These are phyloP conservation scores for Gymnocephalus cernua DNA, from an alignment of 2,113 vertebrate species.

Conservation along the genomic window DNA sequence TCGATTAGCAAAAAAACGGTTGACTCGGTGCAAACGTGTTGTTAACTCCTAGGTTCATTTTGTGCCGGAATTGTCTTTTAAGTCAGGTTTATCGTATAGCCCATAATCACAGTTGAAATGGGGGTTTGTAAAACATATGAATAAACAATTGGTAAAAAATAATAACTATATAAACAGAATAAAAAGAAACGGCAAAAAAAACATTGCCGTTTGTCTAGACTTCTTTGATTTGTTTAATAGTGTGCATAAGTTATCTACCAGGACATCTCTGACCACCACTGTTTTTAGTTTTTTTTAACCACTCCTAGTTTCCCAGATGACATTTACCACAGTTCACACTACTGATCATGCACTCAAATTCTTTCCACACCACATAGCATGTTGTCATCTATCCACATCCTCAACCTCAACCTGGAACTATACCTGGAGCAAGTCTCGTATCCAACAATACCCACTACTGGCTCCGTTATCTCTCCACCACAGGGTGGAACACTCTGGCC, in stretches of 20 bases:
- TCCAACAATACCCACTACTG: constrained; percentile 4
- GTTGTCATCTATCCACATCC: constrained; percentile 40
- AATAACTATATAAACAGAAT: too few relatives aligned
- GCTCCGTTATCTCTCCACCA: constrained; percentile 54
- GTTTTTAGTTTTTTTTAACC: background rate
- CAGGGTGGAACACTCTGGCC: constrained; percentile 47
- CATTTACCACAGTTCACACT: constrained; percentile 30
- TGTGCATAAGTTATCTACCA: background rate
- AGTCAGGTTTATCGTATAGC: background rate
- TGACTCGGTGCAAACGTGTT: too few relatives aligned
- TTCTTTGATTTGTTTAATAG: background rate
- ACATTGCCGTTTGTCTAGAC: too few relatives aligned
- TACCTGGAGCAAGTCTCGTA: constrained; percentile 29
- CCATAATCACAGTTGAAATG: background rate
- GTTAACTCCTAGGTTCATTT: too few relatives aligned
- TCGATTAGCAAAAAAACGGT: too few relatives aligned
- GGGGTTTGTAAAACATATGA: background rate
- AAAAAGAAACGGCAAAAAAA: too few relatives aligned
- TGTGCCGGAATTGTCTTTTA: too few relatives aligned
- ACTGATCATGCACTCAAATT: constrained; percentile 31
- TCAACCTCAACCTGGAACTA: constrained; percentile 43
- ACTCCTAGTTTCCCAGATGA: background rate
- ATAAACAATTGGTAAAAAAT: background rate
- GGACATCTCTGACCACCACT: background rate
- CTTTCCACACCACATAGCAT: constrained; percentile 45